These are phyloP conservation scores for Notarius quadriscutis DNA, from an alignment of 2,113 vertebrate genomes.

Conservation along the genomic window DNA sequence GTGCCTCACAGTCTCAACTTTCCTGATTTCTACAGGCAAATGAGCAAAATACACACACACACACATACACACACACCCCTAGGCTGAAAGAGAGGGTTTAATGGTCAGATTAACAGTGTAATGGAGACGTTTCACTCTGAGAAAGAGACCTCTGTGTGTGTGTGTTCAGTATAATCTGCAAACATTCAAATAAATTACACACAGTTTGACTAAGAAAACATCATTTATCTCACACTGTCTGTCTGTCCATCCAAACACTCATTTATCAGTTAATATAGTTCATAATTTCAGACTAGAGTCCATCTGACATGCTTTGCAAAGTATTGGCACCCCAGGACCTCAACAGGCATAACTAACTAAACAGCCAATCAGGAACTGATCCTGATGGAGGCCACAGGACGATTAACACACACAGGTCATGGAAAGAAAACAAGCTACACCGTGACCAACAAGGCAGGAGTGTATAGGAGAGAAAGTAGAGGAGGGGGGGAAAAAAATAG, in stretches of 20 bases:
- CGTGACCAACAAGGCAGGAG: neutral
- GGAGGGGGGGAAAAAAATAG: too few relatives aligned
- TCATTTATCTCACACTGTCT: neutral
- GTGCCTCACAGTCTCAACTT: constrained; percentile 24
- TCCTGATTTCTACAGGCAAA: constrained; percentile 29
- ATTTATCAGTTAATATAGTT: neutral
- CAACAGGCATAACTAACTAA: neutral
- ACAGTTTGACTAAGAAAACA: neutral
- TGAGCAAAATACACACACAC: constrained; percentile 24
- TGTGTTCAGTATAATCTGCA: constrained; percentile 10
- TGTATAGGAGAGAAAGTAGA: neutral
- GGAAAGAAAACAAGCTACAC: neutral
- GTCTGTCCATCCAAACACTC: neutral
- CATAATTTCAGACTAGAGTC: neutral
- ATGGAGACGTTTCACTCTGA: constrained; percentile 47
- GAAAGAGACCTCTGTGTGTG: constrained; percentile 43
- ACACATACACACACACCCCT: constrained; percentile 27
- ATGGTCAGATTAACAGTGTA: constrained; percentile 54
- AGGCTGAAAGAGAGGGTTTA: constrained; percentile 33
- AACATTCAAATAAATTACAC: neutral
- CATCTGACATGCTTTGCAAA: neutral
- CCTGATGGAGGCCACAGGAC: neutral
- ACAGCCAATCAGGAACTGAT: neutral
- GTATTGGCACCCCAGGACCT: neutral
- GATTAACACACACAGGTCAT: neutral